Evolutionary conservation across 2,113 vertebrate species (phyloP).

Genomic region (Mesitornis unicolor): DNA sequence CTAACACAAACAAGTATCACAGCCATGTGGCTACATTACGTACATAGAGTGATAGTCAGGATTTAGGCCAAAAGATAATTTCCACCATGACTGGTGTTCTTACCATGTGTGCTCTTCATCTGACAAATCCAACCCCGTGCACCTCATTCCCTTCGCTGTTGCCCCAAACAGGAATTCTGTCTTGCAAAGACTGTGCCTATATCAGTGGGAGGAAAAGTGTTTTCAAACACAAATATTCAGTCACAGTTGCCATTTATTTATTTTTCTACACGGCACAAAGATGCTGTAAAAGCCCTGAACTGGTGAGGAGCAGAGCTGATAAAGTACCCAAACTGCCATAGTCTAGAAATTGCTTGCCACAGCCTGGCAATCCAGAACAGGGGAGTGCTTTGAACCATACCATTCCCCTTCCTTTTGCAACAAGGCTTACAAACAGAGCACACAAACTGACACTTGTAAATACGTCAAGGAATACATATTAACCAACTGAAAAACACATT

Average conservation of each 20-base stretch:
- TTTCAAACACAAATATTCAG: neutral
- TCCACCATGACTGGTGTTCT: neutral
- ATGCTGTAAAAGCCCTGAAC: neutral
- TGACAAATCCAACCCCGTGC: neutral
- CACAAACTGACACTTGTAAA: neutral
- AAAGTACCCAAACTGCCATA: neutral
- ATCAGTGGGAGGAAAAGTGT: neutral
- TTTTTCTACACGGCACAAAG: neutral
- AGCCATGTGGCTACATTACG: neutral
- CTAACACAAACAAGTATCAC: neutral
- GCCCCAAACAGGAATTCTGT: accelerated
- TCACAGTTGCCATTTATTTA: neutral
- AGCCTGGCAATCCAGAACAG: neutral
- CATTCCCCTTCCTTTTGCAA: neutral
- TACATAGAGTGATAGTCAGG: accelerated
- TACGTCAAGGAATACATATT: neutral
- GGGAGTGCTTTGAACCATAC: neutral
- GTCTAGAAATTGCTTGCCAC: neutral
- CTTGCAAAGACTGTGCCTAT: neutral
- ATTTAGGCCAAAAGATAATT: neutral
- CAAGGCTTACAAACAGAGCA: neutral
- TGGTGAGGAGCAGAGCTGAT: neutral
- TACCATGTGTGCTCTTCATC: accelerated
- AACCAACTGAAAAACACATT: neutral
- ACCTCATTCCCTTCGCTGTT: accelerated